These are phyloP conservation scores for Andrena praecox DNA, from an alignment of 2,888 invertebrate genomes.

Conservation along the genomic window DNA sequence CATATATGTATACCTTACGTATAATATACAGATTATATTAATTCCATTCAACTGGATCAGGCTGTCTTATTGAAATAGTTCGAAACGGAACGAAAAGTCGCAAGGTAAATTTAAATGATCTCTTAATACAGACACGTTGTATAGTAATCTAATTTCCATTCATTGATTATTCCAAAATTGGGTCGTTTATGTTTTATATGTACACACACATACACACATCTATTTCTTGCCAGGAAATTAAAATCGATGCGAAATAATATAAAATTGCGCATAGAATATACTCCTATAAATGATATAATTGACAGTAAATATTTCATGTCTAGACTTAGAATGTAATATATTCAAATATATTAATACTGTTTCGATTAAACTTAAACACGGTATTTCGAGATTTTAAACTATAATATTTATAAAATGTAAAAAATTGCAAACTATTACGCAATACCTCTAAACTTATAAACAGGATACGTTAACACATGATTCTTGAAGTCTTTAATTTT, in stretches of 20 bases:
- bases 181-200: not conserved
- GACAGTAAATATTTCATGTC: constrained; percentile 24
- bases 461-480: constrained; percentile 21
- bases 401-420: constrained; percentile 34
- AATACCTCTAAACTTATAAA: constrained; percentile 26
- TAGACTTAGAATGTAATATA: constrained; percentile 36
- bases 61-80: not conserved
- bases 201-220: constrained; percentile 19
- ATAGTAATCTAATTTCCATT: too few relatives aligned
- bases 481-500: constrained; percentile 39
- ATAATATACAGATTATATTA: constrained; percentile 5
- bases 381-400: constrained; percentile 11
- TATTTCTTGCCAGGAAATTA: constrained; percentile 7
- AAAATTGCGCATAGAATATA: constrained; percentile 22
- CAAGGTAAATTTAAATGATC: not conserved
- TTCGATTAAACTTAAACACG: constrained; percentile 36
- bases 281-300: constrained; percentile 44
- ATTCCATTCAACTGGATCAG: not conserved
- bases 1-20: constrained; percentile 6
- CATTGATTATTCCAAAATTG: too few relatives aligned
- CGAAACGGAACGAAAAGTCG: not conserved
- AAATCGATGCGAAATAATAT: constrained; percentile 17
- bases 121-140: not conserved
- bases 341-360: constrained; percentile 53
- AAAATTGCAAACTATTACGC: constrained; percentile 29